phyloP scores from a whole-genome alignment of 2,888 invertebrate species.

The Mesorhabditis sp. region DNA sequence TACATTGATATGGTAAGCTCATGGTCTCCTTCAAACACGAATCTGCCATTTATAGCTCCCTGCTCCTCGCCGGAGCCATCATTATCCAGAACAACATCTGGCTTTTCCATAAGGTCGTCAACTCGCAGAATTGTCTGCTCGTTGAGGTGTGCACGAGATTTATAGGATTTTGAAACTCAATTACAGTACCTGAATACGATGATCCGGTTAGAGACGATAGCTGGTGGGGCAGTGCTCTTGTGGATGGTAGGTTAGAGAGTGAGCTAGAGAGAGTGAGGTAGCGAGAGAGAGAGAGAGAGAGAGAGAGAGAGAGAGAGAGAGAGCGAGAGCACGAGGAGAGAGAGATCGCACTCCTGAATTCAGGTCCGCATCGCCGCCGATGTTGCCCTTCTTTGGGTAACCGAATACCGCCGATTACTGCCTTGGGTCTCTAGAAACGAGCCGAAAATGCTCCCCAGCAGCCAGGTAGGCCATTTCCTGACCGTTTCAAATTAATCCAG shows the following conservation, averaged over 20 bases:
- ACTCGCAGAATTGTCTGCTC: slow-evolving; percentile 31
- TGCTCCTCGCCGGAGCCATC: slow-evolving; percentile 30
- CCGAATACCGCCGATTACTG: slow-evolving; percentile 34
- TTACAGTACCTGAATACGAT: slow-evolving; percentile 38
- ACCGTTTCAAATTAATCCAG: too few relatives aligned
- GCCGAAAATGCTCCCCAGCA: slow-evolving; percentile 22
- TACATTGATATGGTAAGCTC: slow-evolving; percentile 19
- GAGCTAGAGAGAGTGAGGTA: too few relatives aligned
- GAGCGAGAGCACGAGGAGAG: background rate
- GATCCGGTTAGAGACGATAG: slow-evolving; percentile 35
- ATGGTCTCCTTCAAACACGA: too few relatives aligned
- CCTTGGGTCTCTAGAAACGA: slow-evolving; percentile 30
- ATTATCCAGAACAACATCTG: slow-evolving; percentile 29
- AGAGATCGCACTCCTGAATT: background rate
- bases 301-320: background rate
- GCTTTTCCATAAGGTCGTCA: slow-evolving; percentile 25
- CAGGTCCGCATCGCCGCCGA: slow-evolving; percentile 41
- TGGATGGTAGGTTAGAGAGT: slow-evolving; percentile 17
- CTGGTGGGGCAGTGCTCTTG: slow-evolving; percentile 39
- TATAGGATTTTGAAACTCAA: background rate
- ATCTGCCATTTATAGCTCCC: too few relatives aligned
- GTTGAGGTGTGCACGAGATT: slow-evolving; percentile 21
- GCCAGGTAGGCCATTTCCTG: slow-evolving; percentile 16
- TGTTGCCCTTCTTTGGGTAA: slow-evolving; percentile 28
- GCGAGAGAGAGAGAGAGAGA: too few relatives aligned